phyloP scores from a whole-genome alignment of 2,888 invertebrate species.

The Drosophila subsilvestris region DNA sequence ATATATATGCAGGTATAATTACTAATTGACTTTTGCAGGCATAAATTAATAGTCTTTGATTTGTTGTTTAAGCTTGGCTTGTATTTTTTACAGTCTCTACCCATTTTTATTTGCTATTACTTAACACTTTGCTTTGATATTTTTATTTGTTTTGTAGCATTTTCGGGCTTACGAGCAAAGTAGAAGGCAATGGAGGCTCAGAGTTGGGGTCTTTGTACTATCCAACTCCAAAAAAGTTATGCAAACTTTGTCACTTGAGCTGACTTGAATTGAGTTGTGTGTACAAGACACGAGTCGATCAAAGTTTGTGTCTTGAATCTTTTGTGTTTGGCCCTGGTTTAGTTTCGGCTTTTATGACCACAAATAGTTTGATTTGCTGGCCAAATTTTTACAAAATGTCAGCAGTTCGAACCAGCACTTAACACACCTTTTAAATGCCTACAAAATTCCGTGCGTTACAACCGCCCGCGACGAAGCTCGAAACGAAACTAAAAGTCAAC shows the following conservation, averaged over 20 bases:
- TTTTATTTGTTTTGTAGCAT: conserved; percentile 30
- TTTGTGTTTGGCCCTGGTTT: conserved; percentile 46
- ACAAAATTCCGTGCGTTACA: conserved; percentile 41
- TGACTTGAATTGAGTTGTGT: conserved; percentile 11
- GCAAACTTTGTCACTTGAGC: conserved; percentile 43
- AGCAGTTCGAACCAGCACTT: conserved; percentile 42
- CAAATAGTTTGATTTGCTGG: conserved; percentile 31
- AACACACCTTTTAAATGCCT: conserved; percentile 23
- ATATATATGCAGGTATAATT: not conserved
- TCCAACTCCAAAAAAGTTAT: conserved; percentile 34
- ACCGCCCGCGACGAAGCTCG: conserved; percentile 58
- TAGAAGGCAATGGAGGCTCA: conserved; percentile 7
- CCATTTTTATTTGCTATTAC: conserved; percentile 30
- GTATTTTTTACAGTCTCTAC: not conserved
- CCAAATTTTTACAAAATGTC: conserved; percentile 27
- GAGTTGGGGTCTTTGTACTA: conserved; percentile 3
- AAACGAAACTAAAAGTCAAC: conserved; percentile 78
- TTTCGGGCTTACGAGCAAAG: conserved; percentile 10
- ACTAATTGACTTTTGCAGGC: not conserved
- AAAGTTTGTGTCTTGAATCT: conserved; percentile 71
- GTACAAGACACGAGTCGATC: not conserved
- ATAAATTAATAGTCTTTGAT: conserved; percentile 17
- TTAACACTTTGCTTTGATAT: conserved; percentile 33
- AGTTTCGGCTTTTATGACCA: conserved; percentile 20
- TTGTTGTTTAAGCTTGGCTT: not conserved